Evolutionary conservation across 2,797 vertebrate species (phyloP).

Genomic region (Myotis myotis): DNA sequence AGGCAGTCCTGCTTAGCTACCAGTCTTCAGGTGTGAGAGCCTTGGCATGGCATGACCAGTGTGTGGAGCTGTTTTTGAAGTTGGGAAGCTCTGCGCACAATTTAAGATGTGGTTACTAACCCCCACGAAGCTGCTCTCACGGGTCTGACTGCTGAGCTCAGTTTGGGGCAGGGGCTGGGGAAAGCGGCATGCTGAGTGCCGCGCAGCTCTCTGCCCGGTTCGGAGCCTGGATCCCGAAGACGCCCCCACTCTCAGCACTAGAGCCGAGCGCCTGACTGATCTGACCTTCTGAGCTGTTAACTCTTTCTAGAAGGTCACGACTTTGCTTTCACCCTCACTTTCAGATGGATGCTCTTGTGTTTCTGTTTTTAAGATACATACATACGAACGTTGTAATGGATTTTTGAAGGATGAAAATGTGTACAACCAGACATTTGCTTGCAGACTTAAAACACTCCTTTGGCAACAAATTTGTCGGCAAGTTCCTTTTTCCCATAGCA

Average conservation of each 20-base stretch:
- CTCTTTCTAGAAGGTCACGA: background rate
- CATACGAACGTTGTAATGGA: conserved; percentile 52
- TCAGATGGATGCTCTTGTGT: conserved; percentile 69
- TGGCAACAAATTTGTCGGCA: conserved; percentile 57
- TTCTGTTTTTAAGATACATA: conserved; percentile 72
- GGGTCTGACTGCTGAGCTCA: background rate
- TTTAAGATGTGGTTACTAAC: background rate
- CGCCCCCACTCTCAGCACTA: background rate
- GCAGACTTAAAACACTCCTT: conserved; percentile 62
- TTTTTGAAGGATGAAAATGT: conserved; percentile 64
- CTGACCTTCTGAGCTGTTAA: background rate
- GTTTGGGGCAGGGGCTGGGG: background rate
- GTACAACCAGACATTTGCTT: conserved; percentile 62
- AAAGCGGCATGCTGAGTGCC: background rate
- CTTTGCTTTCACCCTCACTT: conserved; percentile 64
- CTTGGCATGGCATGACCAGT: background rate
- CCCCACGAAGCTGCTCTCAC: background rate
- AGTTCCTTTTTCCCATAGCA: background rate
- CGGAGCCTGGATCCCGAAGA: rapidly evolving
- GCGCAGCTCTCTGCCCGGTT: rapidly evolving
- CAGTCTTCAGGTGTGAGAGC: too few relatives aligned
- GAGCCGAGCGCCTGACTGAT: background rate
- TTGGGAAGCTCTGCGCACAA: background rate
- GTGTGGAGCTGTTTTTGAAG: background rate
- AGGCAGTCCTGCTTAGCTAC: background rate